phyloP scores from a whole-genome alignment of 2,888 invertebrate genomes.

The Philereme vetulata region DNA sequence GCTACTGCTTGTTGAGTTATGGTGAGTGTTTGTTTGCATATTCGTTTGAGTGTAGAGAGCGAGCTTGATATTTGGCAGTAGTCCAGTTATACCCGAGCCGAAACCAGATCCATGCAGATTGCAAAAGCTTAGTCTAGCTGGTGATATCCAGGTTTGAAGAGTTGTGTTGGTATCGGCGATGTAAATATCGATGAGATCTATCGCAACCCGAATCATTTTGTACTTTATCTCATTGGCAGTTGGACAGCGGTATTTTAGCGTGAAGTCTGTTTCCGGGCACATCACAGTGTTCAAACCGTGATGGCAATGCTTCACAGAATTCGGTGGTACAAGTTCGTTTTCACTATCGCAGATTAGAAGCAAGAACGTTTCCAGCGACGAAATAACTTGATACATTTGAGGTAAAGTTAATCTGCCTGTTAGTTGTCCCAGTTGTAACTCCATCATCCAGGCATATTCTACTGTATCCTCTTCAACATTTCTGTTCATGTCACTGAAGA shows the following conservation, averaged over 20 bases:
- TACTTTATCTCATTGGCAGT: slow-evolving; percentile 95
- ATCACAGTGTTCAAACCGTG: slow-evolving; percentile 89
- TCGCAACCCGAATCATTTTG: slow-evolving; percentile 93
- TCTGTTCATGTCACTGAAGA: slow-evolving; percentile 97
- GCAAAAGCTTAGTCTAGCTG: slow-evolving; percentile 94
- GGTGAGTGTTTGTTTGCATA: slow-evolving; percentile 78
- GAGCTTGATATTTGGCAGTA: slow-evolving; percentile 89
- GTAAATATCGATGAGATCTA: slow-evolving; percentile 95
- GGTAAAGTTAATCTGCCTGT: slow-evolving; percentile 95
- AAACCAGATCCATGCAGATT: slow-evolving; percentile 97
- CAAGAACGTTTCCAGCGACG: slow-evolving; percentile 94
- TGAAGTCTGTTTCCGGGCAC: slow-evolving; percentile 87
- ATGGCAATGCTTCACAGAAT: slow-evolving; percentile 90
- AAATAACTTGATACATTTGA: slow-evolving; percentile 93
- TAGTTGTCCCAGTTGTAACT: slow-evolving; percentile 96
- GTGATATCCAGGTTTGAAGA: slow-evolving; percentile 94
- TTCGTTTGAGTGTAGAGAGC: slow-evolving; percentile 87
- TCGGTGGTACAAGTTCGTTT: slow-evolving; percentile 94
- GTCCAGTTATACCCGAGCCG: slow-evolving; percentile 93
- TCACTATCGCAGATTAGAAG: slow-evolving; percentile 94
- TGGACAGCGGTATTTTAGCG: slow-evolving; percentile 90
- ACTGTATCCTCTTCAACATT: slow-evolving; percentile 96
- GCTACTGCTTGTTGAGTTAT: slow-evolving; percentile 82
- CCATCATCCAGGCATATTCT: slow-evolving; percentile 98
- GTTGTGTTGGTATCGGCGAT: slow-evolving; percentile 95